Conservation (phyloP, 2,113 vertebrate genomes). For the Cyprinodon tularosa region DNA sequence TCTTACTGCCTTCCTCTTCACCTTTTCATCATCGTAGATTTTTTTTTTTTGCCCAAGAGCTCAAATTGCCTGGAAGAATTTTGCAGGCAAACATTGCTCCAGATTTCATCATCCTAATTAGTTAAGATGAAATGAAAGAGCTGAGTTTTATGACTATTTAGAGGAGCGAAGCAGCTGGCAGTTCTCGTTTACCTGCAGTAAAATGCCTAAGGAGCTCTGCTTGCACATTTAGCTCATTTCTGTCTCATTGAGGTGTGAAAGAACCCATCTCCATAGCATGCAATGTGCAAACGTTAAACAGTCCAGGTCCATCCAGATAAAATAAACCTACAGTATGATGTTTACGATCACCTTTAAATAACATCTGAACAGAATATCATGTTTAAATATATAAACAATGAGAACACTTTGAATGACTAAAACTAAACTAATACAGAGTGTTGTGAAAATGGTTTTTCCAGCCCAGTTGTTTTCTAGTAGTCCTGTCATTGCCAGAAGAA, state of each 20-base stretch:
- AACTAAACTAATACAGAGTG: no score
- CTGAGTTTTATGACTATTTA: slow-evolving; percentile 52
- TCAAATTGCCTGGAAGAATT: slow-evolving; percentile 42
- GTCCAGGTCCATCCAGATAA: no score
- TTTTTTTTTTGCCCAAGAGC: slow-evolving; percentile 52
- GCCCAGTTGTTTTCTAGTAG: no score
- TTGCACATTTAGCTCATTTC: slow-evolving; percentile 16
- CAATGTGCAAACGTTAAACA: background rate
- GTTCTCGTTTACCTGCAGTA: slow-evolving; percentile 32
- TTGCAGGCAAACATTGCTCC: slow-evolving; percentile 42
- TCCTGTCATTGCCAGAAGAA: no score
- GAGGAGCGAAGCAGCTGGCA: slow-evolving; percentile 24
- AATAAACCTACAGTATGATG: background rate
- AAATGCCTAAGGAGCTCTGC: slow-evolving; percentile 39
- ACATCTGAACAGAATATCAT: no score
- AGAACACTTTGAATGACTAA: no score
- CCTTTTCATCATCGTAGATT: slow-evolving; percentile 60
- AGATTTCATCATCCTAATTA: slow-evolving; percentile 69
- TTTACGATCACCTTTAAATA: background rate
- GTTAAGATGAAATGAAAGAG: slow-evolving; percentile 45
- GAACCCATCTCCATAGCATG: background rate
- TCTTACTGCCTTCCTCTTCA: slow-evolving; percentile 36
- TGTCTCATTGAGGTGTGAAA: background rate
- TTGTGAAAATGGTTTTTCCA: no score
- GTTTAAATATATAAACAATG: no score